phyloP scores from a whole-genome alignment of 2,113 vertebrate genomes.

The Miniopterus natalensis region DNA sequence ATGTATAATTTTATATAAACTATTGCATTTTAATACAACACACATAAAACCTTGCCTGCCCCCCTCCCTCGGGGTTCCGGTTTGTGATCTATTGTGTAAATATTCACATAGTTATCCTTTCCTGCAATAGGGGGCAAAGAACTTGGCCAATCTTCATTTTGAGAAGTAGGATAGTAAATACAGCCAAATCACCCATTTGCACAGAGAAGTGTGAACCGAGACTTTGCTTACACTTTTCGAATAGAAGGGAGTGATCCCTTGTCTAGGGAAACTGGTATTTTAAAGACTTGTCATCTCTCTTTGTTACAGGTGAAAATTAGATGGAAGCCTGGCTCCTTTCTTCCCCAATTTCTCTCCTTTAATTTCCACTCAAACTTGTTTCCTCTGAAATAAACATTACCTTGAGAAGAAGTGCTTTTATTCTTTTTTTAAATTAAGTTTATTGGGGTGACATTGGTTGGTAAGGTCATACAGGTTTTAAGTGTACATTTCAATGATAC shows the following conservation, averaged over 20 bases:
- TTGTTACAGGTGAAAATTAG: not conserved
- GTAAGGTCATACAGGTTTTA: not conserved
- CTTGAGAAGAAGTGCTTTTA: not conserved
- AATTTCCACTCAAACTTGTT: not conserved
- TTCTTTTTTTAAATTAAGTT: not conserved
- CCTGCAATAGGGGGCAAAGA: not conserved
- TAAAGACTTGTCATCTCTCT: not conserved
- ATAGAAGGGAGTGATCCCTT: not conserved
- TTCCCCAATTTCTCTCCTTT: not conserved
- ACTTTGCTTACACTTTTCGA: not conserved
- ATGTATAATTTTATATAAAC: not conserved
- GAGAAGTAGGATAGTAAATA: not conserved
- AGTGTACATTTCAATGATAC: not conserved
- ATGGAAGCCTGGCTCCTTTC: not conserved
- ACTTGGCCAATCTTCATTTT: not conserved
- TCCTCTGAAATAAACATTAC: slow-evolving; percentile 66
- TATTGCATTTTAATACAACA: not conserved
- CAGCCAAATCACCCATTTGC: not conserved
- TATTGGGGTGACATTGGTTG: not conserved
- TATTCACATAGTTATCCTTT: not conserved
- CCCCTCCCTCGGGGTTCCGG: not conserved
- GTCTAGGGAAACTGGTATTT: not conserved
- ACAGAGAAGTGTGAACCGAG: not conserved
- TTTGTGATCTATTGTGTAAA: not conserved
- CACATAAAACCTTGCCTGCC: not conserved